Evolutionary conservation across 2,888 invertebrate species (phyloP).

Genomic region (Lochmaea capreae): DNA sequence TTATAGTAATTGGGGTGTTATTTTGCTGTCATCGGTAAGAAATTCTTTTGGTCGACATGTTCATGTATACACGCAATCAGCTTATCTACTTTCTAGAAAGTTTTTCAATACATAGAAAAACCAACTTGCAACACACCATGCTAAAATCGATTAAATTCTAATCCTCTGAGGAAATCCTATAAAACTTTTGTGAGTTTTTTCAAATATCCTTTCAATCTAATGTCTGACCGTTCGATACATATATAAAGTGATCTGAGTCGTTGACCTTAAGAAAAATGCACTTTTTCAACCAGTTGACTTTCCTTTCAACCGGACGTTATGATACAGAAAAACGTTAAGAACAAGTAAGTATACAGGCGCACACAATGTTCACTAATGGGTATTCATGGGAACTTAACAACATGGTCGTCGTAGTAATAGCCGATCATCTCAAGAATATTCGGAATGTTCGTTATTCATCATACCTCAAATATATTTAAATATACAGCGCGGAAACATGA

Average conservation of each 20-base stretch:
- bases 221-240: slow-evolving; percentile 14
- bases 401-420: too few relatives aligned
- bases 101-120: background rate
- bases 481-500: too few relatives aligned
- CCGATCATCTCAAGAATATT: too few relatives aligned
- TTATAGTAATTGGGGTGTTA: too few relatives aligned
- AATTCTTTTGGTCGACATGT: background rate
- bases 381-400: too few relatives aligned
- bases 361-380: too few relatives aligned
- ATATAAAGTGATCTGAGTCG: slow-evolving; percentile 16
- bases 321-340: background rate
- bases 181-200: slow-evolving; percentile 18
- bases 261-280: slow-evolving; percentile 14
- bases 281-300: slow-evolving; percentile 7
- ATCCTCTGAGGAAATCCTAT: slow-evolving; percentile 18
- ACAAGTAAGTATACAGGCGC: background rate
- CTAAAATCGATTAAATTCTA: slow-evolving; percentile 15
- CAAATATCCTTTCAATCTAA: slow-evolving; percentile 20
- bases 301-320: background rate
- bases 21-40: too few relatives aligned
- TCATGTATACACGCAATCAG: background rate
- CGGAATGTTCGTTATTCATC: too few relatives aligned
- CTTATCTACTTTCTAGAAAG: background rate
- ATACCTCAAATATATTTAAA: too few relatives aligned
- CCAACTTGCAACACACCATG: background rate